A percentile compares a stretch with the other conserved stretches of the same genome.
phyloP scores from a whole-genome alignment of 2,888 invertebrate species.

The Molorchus minor region DNA sequence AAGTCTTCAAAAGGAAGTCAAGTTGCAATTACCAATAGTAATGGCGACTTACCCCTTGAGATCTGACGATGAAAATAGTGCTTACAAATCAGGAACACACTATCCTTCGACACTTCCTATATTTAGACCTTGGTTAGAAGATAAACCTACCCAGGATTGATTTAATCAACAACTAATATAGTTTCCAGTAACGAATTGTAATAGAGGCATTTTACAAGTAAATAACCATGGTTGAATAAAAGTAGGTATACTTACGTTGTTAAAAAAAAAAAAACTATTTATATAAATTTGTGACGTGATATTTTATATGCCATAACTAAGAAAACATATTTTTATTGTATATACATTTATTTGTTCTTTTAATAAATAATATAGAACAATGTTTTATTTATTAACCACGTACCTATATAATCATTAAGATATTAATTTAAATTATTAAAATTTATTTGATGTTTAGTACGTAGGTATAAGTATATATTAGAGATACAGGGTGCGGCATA shows the following conservation, averaged over 20 bases:
- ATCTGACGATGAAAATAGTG: conserved; percentile 70
- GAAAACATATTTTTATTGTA: conserved; percentile 15
- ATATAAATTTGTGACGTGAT: conserved; percentile 21
- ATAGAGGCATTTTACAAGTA: too few species aligned
- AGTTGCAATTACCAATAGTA: conserved; percentile 89
- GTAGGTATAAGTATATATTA: too few species aligned
- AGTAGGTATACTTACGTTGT: too few species aligned
- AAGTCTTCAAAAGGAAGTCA: conserved; percentile 90
- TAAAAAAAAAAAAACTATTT: too few species aligned
- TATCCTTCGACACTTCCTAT: conserved; percentile 92
- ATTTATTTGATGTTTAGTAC: too few species aligned
- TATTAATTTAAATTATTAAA: too few species aligned
- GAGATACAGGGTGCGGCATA: too few species aligned
- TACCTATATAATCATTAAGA: too few species aligned
- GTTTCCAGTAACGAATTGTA: too few species aligned
- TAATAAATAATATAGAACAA: conserved; percentile 14
- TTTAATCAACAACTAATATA: not conserved
- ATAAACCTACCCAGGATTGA: conserved; percentile 64
- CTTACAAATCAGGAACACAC: conserved; percentile 84
- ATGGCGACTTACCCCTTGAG: conserved; percentile 91
- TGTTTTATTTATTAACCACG: too few species aligned
- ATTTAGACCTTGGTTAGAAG: conserved; percentile 89
- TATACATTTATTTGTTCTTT: conserved; percentile 10
- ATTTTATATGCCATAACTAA: conserved; percentile 19
- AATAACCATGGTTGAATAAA: too few species aligned